Evolutionary conservation across 2,888 invertebrate genomes (phyloP).

Genomic region (Caenorhabditis sp.): DNA sequence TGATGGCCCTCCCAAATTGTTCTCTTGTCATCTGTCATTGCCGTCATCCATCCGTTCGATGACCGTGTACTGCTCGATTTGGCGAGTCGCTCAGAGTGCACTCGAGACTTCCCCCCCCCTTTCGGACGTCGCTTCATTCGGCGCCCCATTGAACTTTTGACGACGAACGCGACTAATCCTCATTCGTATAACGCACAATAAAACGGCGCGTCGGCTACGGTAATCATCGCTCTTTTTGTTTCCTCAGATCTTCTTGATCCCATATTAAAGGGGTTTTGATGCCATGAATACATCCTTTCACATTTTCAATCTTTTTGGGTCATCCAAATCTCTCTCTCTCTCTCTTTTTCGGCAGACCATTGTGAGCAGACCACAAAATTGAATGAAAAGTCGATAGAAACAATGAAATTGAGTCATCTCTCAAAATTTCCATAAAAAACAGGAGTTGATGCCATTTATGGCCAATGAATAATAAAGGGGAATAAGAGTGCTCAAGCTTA

Average conservation of each 20-base stretch:
- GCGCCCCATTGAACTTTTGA: constrained; percentile 46
- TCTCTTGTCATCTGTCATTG: constrained; percentile 4
- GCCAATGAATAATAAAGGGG: constrained; percentile 44
- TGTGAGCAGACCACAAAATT: constrained; percentile 9
- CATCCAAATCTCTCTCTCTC: too few relatives aligned
- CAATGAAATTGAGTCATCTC: constrained; percentile 16
- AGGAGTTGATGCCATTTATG: constrained; percentile 6
- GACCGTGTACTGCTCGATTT: constrained; percentile 2
- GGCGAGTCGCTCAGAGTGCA: constrained; percentile 14
- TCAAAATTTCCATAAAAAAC: constrained; percentile 23
- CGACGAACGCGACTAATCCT: constrained; percentile 41
- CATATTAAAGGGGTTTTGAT: constrained; percentile 4
- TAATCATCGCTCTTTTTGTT: constrained; percentile 42
- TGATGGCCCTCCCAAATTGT: constrained; percentile 5
- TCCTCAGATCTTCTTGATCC: constrained; percentile 34
- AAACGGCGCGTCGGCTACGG: constrained; percentile 44
- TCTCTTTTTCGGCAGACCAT: too few relatives aligned
- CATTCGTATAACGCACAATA: constrained; percentile 41
- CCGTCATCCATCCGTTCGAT: background rate
- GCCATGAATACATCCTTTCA: constrained; percentile 10
- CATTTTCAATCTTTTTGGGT: constrained; percentile 16
- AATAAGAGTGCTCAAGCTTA: constrained; percentile 8
- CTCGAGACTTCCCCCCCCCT: constrained; percentile 5
- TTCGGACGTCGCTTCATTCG: constrained; percentile 21
- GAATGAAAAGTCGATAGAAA: background rate